Evolutionary conservation across 2,797 vertebrate genomes (phyloP), one percentile per base, ranked within the genome.

Genomic region (Chiroxiphia lanceolata): DNA sequence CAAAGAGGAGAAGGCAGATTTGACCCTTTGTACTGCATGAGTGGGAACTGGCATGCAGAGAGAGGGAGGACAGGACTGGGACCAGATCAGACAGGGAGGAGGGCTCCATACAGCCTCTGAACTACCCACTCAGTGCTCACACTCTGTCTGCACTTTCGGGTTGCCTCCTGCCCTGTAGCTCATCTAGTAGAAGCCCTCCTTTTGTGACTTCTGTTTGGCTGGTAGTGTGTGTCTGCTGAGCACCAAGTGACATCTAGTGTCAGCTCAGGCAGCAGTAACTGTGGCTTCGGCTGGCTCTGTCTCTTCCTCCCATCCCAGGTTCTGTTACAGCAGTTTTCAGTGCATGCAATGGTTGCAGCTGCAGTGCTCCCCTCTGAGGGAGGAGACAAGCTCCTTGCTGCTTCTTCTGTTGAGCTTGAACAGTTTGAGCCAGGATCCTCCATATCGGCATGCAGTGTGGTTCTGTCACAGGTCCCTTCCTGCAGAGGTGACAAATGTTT

Each of bases 211-310:
- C 44, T 85, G 31, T 31, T 31, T 56, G 18, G 47, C 71, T 44
- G 21, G 5, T 27, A 17, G 7, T 44, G 18, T 53, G 34, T 53
- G 20, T 83, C 2, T 13, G 53, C 83, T 92, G 88, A 89, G 93
- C 78, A 89, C 86, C 81, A 94, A 83, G 93, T 82, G 96, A 94
- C 96, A 95, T 44, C 96, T 95, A 94, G 93, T 80, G 96, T 91
- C 7, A 7, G 83, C 45, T 77, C 47, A 36, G 48, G 38, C 36
- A 89, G 38, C 47, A 13, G 45, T 76, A 74, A 38, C 48, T 0
- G 2, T 74, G 60, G 20, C 67, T 86, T 81, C 40, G 18, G 25
- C 42, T 91, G 63, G 11, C 40, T 79, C 7, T 1, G 2, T 36
- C 36, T 42, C 20, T 67, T 88, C 48, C 4, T 74, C 18, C 21